Base-by-base conservation (phyloP, 1,140 invertebrate species). In the Bombus haemorrhoidalis region DNA sequence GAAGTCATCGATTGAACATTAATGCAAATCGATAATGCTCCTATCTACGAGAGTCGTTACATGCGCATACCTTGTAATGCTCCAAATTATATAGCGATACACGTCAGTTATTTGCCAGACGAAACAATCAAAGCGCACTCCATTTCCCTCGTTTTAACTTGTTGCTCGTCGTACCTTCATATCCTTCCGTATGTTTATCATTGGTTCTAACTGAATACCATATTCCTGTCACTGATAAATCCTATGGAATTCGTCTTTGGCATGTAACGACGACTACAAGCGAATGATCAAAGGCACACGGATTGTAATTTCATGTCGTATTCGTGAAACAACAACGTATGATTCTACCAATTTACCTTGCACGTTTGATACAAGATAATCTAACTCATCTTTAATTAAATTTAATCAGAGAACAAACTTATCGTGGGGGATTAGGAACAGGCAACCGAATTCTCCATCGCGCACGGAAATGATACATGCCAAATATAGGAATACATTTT, bases 81-180 rank as follows among this genome's bases (percentile, higher is more conserved):
- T 69, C 2, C 15, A 15, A 77, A 68, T 57, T 53, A 12, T n/a
- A 37, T 1, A 15, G 22, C 13, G 28, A 57, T 57, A 53, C 57
- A 39, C 34, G 59, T n/a, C 18, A 12, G 12, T 64, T 62, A 34
- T 34, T 82, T 64, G 39, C 71, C 41, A 47, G 41, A 47, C 18
- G 25, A 37, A 74, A 25, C 57, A 78, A 37, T 39, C 47, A 22
- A 32, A 53, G 39, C 28, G 25, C 73, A 47, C 53, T 79, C 39
- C 39, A 18, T 79, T 84, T 47, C 32, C 78, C 34, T 74, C 72
- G 57, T 74, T 81, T 43, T 74, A 74, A 81, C 84, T 85, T 85
- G 83, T 85, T 85, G 83, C 83, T 68, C 78, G 34, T 1, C 34
- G 22, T n/a, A 37, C 5, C 39, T 12, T 66, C n/a, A 18, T 2